Evolutionary conservation across 30 jellyfish, hydroid and myxozoan genomes (phyloP).

Genomic region (Cassiopea andromeda): DNA sequence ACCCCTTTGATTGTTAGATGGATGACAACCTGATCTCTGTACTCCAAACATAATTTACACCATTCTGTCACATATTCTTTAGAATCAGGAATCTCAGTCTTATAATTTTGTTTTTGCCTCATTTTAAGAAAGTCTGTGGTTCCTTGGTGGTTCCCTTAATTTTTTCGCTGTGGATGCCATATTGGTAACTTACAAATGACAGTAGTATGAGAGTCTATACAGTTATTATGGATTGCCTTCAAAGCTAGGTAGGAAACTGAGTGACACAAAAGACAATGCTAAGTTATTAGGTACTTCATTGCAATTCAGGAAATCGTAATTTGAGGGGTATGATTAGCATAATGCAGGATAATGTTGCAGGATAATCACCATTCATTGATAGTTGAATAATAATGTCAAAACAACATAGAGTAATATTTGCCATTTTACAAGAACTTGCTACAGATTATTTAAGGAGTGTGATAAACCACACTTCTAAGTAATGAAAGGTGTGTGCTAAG

Average conservation of each 20-base stretch:
- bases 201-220: not conserved
- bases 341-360: not conserved
- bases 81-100: conserved; percentile 14
- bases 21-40: conserved; percentile 20
- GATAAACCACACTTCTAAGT: conserved; percentile 44
- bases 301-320: not conserved
- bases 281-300: not conserved
- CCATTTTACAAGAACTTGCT: conserved; percentile 11
- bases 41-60: conserved; percentile 34
- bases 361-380: conserved; percentile 31
- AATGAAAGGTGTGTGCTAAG: conserved; percentile 51
- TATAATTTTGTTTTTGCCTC: conserved; percentile 8
- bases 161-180: conserved; percentile 34
- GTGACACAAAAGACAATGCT: not conserved
- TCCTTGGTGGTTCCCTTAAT: conserved; percentile 41
- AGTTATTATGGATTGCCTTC: conserved; percentile 2
- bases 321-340: conserved; percentile 4
- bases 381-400: conserved; percentile 17
- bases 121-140: conserved; percentile 28
- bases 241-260: not conserved
- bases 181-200: conserved; percentile 4
- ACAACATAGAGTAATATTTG: conserved; percentile 33
- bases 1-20: conserved; percentile 42
- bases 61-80: conserved; percentile 32
- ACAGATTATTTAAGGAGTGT: conserved; percentile 22